Conservation (phyloP, 2,888 invertebrate genomes). For the Lapara coniferarum region DNA sequence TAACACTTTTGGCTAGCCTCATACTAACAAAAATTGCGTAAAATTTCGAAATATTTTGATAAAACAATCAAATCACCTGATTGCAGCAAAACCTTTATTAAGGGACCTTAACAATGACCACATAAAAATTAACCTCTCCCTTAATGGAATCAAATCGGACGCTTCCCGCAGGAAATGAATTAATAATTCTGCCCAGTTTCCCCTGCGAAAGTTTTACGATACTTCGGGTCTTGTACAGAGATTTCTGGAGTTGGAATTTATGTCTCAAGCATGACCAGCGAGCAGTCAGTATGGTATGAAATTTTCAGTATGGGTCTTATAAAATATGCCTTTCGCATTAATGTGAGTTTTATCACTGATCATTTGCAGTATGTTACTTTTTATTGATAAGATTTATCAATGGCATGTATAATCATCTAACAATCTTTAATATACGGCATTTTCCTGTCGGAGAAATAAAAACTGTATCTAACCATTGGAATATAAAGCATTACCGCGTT, state of each 20-base stretch:
- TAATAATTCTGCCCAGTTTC: slow-evolving; percentile 16
- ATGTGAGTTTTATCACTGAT: too few relatives aligned
- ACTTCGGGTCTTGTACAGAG: slow-evolving; percentile 7
- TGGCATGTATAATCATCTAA: too few relatives aligned
- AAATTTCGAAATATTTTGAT: too few relatives aligned
- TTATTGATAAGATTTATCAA: too few relatives aligned
- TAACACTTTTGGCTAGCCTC: too few relatives aligned
- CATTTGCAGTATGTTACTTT: too few relatives aligned
- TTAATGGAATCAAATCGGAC: neutral
- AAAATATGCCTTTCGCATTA: neutral
- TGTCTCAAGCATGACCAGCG: slow-evolving; percentile 1
- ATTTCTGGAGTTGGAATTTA: slow-evolving; percentile 17
- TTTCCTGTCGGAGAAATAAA: too few relatives aligned
- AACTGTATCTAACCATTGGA: too few relatives aligned
- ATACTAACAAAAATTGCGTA: too few relatives aligned
- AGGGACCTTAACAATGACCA: neutral
- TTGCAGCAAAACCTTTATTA: neutral
- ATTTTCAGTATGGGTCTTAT: neutral
- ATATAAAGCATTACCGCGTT: too few relatives aligned
- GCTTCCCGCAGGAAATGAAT: neutral
- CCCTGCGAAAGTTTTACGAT: slow-evolving; percentile 9
- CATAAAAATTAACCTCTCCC: neutral
- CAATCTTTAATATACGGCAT: too few relatives aligned
- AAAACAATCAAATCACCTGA: neutral
- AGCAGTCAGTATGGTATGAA: slow-evolving; percentile 13